Base-by-base conservation (phyloP, 2,113 vertebrate species). In the Corythoichthys haematopterus region DNA sequence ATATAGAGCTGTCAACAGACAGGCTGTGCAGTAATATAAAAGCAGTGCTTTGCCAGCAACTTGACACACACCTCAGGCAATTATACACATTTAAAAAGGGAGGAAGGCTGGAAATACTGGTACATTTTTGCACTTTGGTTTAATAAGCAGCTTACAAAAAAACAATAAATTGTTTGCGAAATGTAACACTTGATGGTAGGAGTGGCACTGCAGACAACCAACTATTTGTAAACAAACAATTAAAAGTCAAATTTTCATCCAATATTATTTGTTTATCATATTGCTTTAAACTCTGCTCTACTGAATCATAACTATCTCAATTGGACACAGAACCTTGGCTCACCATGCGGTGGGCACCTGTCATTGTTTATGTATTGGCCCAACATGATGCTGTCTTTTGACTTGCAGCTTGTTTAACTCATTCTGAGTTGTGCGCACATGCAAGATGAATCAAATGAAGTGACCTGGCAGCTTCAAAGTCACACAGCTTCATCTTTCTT, bases 381-480 rank as follows among this genome's bases (percentile, higher is more conserved):
- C 50, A 2, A 52, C 16, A n/a, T 55, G 33, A 33, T 33, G 9
- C 33, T n/a, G 3, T 55, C 20, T 55, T 55, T 33, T 33, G 52
- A 33, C 52, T 11, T 8, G 28, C 20, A 10, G 52, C 52, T 10
- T 58, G 56, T 37, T 58, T 37, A 15, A 37, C 36, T 33, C 2
- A 8, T 58, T 58, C 36, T 8, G 56, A 58, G 36, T 58, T 63
- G 65, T 10, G 36, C 67, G 15, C 35, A 40, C 57, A 4, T 48
- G 20, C 35, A 38, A 10, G 51, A 68, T 53, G 56, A 60, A 71
- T 15, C 65, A 15, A 69, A 38, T 50, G 60, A 46, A 55, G 16
- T 70, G 51, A 72, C 35, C 76, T 62, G 74, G 37, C 59, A 46
- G 46, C 68, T 51, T 36, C n/a, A 72, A 60, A 8, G 63, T 65